Evolutionary conservation across 2,888 invertebrate species (phyloP), one percentile per base, ranked within the genome.

Genomic region (Polydesmus complanatus): DNA sequence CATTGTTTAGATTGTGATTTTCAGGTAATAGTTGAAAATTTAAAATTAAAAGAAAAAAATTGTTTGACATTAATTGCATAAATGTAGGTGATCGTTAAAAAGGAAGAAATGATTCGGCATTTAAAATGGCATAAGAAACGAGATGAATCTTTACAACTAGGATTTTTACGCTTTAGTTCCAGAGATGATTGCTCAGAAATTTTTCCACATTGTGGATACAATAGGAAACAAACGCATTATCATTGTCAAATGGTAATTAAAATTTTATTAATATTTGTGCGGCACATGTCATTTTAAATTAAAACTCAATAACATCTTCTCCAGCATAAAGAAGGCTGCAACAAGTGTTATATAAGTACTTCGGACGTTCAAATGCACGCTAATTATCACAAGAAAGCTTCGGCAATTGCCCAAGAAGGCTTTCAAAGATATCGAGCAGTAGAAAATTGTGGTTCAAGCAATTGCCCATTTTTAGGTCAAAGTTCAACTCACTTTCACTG

Each of bases 351-450:
- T 78, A 95, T 97, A 71, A 94, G 94, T 69, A 97, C 97, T 2
- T 95, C 95, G 55, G 97, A 97, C 75, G 96, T 97, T 2, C 96
- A 97, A 77, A 96, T 96, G 96, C 97, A 97, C 75, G 94, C 96
- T 2, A 96, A 96, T 76, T 96, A 95, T 74, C 97, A 97, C 74
- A 83, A 95, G 61, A 97, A 97, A 73, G 95, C 96, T 74, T 92
- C 93, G 0, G 95, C 95, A 21, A 96, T 97, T 69, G 90, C 94
- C 61, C 93, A 94, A 71, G 96, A 96, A 74, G 97, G 97, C 1
- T 97, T 97, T 77, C 94, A 95, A 71, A 80, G 97, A 68, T 95
- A 90, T 77, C 80, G 96, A 19, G 96, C 95, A 0, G 94, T 94
- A 0, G 96, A 97, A 74, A 93, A 89, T 75, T 97, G 96, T 74